phyloP scores from a whole-genome alignment of 2,888 invertebrate genomes.

The Tetropium fuscum region DNA sequence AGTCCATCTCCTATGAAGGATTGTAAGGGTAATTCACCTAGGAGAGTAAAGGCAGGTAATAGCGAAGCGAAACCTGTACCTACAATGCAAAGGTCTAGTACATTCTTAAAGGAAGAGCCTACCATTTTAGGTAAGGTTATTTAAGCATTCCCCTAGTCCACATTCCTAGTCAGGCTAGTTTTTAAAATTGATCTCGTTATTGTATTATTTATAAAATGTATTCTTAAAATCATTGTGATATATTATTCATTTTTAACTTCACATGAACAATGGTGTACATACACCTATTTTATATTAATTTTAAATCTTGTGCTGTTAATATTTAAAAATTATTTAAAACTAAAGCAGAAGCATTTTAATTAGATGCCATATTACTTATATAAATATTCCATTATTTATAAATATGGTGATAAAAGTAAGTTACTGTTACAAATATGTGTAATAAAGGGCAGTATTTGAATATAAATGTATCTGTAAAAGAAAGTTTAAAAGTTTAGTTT shows the following conservation, averaged over 20 bases:
- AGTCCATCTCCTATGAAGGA: constrained; percentile 47
- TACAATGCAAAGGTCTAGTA: constrained; percentile 74
- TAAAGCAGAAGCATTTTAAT: not conserved
- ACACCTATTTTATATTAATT: constrained; percentile 5
- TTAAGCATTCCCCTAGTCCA: constrained; percentile 43
- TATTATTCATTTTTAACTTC: constrained; percentile 11
- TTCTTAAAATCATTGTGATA: constrained; percentile 20
- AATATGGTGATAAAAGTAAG: not conserved
- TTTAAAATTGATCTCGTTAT: constrained; percentile 48
- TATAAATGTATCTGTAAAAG: not conserved
- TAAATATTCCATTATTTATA: not conserved
- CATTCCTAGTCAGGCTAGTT: constrained; percentile 49
- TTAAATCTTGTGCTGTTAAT: not conserved
- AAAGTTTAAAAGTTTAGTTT: not conserved
- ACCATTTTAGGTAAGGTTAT: constrained; percentile 70
- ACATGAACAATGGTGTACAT: constrained; percentile 13
- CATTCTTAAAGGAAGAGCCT: constrained; percentile 82
- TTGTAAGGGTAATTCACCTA: constrained; percentile 31
- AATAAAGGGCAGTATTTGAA: not conserved
- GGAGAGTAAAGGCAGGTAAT: constrained; percentile 27
- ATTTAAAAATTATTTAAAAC: constrained; percentile 3
- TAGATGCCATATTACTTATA: not conserved
- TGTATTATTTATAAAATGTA: constrained; percentile 17
- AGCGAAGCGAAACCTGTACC: constrained; percentile 37
- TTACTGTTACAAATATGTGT: not conserved